Percentiles rank a stretch among this genome's conserved stretches.
Evolutionary conservation across 2,888 invertebrate species (phyloP).

Genomic region (Bellardia bayeri): DNA sequence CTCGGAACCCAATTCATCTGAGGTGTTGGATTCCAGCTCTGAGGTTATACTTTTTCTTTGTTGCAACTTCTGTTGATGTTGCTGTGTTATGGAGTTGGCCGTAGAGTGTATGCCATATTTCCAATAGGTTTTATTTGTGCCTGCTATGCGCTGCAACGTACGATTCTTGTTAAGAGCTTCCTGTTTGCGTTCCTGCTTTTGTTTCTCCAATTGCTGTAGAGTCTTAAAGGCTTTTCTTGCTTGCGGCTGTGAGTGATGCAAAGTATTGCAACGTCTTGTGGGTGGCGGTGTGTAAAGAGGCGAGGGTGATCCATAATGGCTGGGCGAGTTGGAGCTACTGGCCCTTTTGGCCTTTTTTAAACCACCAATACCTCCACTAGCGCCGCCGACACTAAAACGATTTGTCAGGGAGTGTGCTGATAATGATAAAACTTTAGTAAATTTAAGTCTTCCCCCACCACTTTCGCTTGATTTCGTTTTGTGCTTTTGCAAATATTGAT

Average conservation of each 20-base stretch:
- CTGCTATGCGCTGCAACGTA: conserved; percentile 78
- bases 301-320: conserved; percentile 79
- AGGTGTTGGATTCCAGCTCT: conserved; percentile 77
- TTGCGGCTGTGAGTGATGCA: conserved; percentile 81
- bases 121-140: conserved; percentile 82
- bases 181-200: conserved; percentile 77
- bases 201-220: conserved; percentile 81
- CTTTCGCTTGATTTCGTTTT: conserved; percentile 60
- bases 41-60: conserved; percentile 36
- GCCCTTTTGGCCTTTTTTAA: conserved; percentile 60
- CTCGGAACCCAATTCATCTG: conserved; percentile 77
- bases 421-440: conserved; percentile 80
- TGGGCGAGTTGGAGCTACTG: conserved; percentile 79
- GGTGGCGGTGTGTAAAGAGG: conserved; percentile 82
- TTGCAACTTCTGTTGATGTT: conserved; percentile 75
- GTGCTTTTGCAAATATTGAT: conserved; percentile 75
- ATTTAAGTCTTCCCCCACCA: conserved; percentile 76
- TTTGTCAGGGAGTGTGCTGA: conserved; percentile 80
- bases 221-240: conserved; percentile 81
- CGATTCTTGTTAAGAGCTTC: conserved; percentile 70
- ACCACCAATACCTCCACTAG: conserved; percentile 60
- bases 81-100: conserved; percentile 81
- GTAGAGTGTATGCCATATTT: conserved; percentile 82
- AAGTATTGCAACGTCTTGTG: conserved; percentile 81
- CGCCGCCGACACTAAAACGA: conserved; percentile 64